phyloP scores from a whole-genome alignment of 64 coral and sea anemone species.

The Stylophora pistillata region DNA sequence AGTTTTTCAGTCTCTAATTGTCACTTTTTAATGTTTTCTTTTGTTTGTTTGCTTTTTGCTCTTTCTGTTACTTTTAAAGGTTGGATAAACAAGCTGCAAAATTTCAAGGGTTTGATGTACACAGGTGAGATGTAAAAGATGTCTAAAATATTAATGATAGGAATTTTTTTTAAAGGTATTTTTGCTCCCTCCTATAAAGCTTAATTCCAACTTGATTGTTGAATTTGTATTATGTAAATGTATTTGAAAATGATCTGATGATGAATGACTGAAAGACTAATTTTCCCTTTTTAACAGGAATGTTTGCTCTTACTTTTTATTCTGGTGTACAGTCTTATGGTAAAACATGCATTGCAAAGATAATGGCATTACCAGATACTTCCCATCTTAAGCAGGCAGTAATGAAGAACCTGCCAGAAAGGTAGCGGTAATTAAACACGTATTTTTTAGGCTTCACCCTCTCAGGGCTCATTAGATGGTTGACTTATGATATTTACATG shows the following conservation, averaged over 20 bases:
- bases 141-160: too few relatives aligned
- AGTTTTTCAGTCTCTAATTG: too few relatives aligned
- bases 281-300: background rate
- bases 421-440: background rate
- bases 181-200: too few relatives aligned
- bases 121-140: conserved; percentile 37
- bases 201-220: too few relatives aligned
- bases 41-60: background rate
- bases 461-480: too few relatives aligned
- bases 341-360: conserved; percentile 58
- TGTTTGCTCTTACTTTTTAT: conserved; percentile 46
- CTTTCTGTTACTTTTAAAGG: background rate
- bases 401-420: background rate
- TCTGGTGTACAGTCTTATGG: conserved; percentile 51
- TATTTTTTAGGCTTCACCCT: too few relatives aligned
- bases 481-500: too few relatives aligned
- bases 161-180: too few relatives aligned
- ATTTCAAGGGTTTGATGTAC: conserved; percentile 51
- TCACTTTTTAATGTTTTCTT: too few relatives aligned
- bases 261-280: background rate
- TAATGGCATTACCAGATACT: conserved; percentile 48
- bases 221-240: too few relatives aligned
- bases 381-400: conserved; percentile 10
- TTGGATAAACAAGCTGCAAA: conserved; percentile 1
- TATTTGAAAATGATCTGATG: background rate